These are phyloP conservation scores for Melanostoma mellinum DNA, from an alignment of 2,888 invertebrate species.

Conservation along the genomic window DNA sequence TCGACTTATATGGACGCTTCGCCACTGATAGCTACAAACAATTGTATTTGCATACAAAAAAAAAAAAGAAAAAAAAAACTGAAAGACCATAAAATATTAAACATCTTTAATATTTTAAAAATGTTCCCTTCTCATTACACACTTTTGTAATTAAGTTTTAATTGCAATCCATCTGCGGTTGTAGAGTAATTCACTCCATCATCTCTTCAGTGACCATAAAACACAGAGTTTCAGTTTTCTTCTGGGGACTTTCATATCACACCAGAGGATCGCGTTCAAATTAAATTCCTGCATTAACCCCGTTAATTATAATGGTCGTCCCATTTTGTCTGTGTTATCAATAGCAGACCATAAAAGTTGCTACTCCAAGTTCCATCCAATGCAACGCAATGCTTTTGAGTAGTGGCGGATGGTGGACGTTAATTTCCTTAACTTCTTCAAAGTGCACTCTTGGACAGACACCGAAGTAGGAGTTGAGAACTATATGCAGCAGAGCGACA, in stretches of 20 bases:
- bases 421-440: constrained; percentile 9
- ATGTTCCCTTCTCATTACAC: too few relatives aligned
- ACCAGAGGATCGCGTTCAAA: constrained; percentile 23
- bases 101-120: too few relatives aligned
- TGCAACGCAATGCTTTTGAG: background rate
- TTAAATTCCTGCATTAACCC: constrained; percentile 57
- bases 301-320: constrained; percentile 40
- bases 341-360: constrained; percentile 44
- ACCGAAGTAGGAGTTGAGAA: background rate
- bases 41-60: too few relatives aligned
- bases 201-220: too few relatives aligned
- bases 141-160: too few relatives aligned
- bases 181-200: too few relatives aligned
- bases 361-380: background rate
- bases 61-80: too few relatives aligned
- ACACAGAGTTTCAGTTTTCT: too few relatives aligned
- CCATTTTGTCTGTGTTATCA: constrained; percentile 43
- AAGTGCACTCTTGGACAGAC: background rate
- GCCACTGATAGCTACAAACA: too few relatives aligned
- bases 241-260: background rate
- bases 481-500: constrained; percentile 4
- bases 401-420: background rate
- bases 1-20: too few relatives aligned
- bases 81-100: too few relatives aligned
- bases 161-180: too few relatives aligned